phyloP scores from a whole-genome alignment of 1,140 invertebrate species.

The Papilio polytes region DNA sequence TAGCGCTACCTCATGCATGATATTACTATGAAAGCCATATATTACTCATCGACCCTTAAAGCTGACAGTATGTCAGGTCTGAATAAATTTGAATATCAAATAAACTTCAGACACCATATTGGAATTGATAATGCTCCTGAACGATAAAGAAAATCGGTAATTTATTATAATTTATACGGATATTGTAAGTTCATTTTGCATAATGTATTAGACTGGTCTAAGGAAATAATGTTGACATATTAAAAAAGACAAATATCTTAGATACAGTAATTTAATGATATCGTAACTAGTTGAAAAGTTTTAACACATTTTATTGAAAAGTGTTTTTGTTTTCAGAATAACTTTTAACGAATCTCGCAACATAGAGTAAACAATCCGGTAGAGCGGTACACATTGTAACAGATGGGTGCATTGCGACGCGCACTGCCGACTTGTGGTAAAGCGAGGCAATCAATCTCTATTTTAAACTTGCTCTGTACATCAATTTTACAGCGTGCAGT shows the following conservation, averaged over 20 bases:
- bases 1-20: background rate
- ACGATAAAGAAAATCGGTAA: slow-evolving; percentile 32
- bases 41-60: slow-evolving; percentile 37
- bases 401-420: slow-evolving; percentile 26
- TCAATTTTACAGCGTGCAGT: slow-evolving; percentile 28
- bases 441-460: slow-evolving; percentile 39
- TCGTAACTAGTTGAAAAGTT: background rate
- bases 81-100: slow-evolving; percentile 47
- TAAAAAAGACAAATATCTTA: too few species aligned
- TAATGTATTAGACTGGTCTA: slow-evolving; percentile 13
- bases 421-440: slow-evolving; percentile 38
- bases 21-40: slow-evolving; percentile 33
- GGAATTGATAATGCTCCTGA: slow-evolving; percentile 34
- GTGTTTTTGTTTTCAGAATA: background rate
- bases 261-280: too few species aligned
- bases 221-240: background rate
- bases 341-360: slow-evolving; percentile 5
- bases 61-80: slow-evolving; percentile 40
- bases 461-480: slow-evolving; percentile 39
- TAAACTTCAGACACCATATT: slow-evolving; percentile 31
- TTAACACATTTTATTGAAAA: background rate
- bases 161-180: slow-evolving; percentile 27
- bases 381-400: slow-evolving; percentile 24
- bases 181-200: slow-evolving; percentile 20
- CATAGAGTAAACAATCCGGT: background rate